Evolutionary conservation across 2,888 invertebrate genomes (phyloP).

Genomic region (Carterocephalus palaemon): DNA sequence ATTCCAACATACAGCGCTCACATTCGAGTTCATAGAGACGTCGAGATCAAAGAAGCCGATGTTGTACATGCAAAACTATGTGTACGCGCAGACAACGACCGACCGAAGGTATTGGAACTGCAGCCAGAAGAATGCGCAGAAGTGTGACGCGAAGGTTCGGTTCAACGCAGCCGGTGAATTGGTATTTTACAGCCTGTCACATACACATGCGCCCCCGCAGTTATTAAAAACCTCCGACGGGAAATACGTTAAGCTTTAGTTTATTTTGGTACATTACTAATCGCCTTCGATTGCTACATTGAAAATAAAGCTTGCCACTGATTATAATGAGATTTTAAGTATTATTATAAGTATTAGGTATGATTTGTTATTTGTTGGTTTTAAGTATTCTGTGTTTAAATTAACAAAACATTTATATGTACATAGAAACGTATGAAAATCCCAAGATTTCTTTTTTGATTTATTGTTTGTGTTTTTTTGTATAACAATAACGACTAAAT

Average conservation of each 20-base stretch:
- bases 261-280: no score
- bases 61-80: conserved; percentile 38
- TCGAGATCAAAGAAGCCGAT: conserved; percentile 37
- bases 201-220: conserved; percentile 46
- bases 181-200: conserved; percentile 38
- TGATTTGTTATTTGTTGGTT: no score
- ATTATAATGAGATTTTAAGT: no score
- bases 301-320: no score
- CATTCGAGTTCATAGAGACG: conserved; percentile 37
- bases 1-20: conserved; percentile 35
- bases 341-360: no score
- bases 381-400: no score
- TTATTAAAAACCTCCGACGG: conserved; percentile 33
- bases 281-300: no score
- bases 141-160: conserved; percentile 48
- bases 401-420: no score
- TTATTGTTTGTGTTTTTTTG: no score
- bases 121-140: conserved; percentile 42
- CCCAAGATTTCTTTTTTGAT: no score
- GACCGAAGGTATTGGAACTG: conserved; percentile 56
- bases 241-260: conserved; percentile 15
- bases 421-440: no score
- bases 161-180: conserved; percentile 43
- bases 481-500: no score
- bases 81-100: conserved; percentile 48